phyloP scores from a whole-genome alignment of 2,797 vertebrate genomes.

The Mormyrus proboscirostris region DNA sequence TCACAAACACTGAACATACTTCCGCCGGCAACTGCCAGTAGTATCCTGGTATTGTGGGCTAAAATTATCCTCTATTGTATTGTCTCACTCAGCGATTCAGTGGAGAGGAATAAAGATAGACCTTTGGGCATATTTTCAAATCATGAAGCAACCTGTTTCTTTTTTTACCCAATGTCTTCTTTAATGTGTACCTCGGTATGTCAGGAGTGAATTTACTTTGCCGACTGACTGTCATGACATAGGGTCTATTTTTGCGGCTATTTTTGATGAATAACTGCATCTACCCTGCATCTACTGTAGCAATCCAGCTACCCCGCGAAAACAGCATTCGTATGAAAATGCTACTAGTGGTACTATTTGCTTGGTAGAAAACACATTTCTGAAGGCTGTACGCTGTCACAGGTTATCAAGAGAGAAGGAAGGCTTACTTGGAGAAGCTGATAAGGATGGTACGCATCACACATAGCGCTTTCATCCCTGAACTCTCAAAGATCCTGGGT shows the following conservation, averaged over 20 bases:
- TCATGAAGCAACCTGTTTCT: background rate
- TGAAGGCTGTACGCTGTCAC: background rate
- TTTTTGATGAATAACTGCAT: background rate
- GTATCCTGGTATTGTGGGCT: background rate
- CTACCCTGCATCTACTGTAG: background rate
- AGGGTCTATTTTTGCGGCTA: background rate
- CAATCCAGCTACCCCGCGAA: background rate
- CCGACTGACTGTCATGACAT: background rate
- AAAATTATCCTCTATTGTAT: background rate
- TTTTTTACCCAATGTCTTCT: background rate
- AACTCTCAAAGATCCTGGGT: constrained; percentile 44
- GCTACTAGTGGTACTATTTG: background rate
- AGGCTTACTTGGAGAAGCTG: background rate
- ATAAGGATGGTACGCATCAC: constrained; percentile 16
- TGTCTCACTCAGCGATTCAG: background rate
- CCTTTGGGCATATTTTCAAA: background rate
- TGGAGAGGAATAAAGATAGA: background rate
- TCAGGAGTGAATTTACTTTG: background rate
- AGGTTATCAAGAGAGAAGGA: background rate
- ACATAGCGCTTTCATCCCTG: constrained; percentile 35
- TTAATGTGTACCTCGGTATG: background rate
- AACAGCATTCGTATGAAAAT: background rate
- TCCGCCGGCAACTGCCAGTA: background rate
- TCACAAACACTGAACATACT: background rate
- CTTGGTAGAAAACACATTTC: background rate